Base-by-base conservation (phyloP, 2,113 vertebrate species). In the Vulpes ferrilata region DNA sequence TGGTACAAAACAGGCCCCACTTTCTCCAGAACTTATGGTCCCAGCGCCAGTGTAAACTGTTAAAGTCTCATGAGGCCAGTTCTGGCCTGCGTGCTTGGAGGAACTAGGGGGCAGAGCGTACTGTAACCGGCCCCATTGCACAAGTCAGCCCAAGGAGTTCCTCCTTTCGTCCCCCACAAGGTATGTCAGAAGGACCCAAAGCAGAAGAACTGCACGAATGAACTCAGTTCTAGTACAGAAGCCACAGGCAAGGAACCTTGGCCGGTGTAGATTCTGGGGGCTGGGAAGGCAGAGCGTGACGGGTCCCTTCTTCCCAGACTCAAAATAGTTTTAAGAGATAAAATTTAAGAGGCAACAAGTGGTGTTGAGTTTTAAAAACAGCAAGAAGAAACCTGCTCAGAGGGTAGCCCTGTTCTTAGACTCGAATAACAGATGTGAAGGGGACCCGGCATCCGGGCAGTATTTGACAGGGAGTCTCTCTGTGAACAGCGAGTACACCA, bases 141-240 rank as follows among this genome's bases (percentile, higher is more conserved):
- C 96, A 98, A 98, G 88, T 96, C 90, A 67, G 81, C 96, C 92
- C 92, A 92, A 83, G 64, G 95, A 97, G 96, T 98, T 98, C 95
- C 95, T 90, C 87, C 94, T 98, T 97, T 95, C 76, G 2, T 23
- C 11, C 88, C 11, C 69, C 20, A 11, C 59, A 76, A 92, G 96
- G 43, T 96, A 64, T 93, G 93, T 86, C 71, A 90, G 57, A 88
- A 93, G 83, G 87, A 96, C 96, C 88, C 94, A 93, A 79, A 95
- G 91, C 85, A 93, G 86, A 96, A 95, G 84, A 97, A 93, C 95
- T 88, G 71, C 38, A 64, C 3, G 10, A 94, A 69, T 71, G 53
- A 80, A 88, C 9, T 51, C 43, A 9, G 8, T 53, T 60, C 67
- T 43, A 27, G n/a, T 25, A 60, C 17, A n/a, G 65, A 94, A 71